Conservation (phyloP, 2,888 invertebrate genomes). For the Ornithoptera alexandrae region DNA sequence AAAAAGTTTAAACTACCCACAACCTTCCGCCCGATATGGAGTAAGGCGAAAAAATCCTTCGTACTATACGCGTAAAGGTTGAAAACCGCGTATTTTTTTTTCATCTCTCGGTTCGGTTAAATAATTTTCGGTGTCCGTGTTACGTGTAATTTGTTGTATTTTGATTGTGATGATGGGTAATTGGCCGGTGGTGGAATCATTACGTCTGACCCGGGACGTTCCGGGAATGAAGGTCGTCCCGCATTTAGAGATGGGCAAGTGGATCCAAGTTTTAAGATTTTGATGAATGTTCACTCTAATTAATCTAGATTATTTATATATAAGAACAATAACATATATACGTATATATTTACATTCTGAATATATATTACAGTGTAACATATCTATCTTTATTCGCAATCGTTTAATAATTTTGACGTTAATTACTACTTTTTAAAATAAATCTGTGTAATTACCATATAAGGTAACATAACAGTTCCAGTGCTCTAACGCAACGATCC, state of each 20-base stretch:
- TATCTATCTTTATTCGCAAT: no score
- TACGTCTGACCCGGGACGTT: conserved; percentile 58
- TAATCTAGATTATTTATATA: no score
- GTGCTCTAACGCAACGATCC: no score
- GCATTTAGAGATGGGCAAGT: conserved; percentile 24
- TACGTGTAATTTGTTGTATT: conserved; percentile 67
- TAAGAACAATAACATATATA: no score
- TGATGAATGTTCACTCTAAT: no score
- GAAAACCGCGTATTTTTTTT: conserved; percentile 14
- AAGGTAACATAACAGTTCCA: no score
- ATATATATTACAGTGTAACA: no score
- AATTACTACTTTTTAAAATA: no score
- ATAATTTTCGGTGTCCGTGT: conserved; percentile 22
- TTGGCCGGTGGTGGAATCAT: conserved; percentile 60
- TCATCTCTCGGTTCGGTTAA: background rate
- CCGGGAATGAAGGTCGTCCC: conserved; percentile 58
- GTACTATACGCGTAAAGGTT: conserved; percentile 14
- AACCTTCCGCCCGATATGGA: conserved; percentile 8
- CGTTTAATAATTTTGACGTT: no score
- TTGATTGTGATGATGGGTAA: conserved; percentile 71
- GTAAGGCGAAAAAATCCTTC: conserved; percentile 3
- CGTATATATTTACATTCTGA: no score
- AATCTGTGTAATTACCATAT: no score
- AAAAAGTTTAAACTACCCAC: conserved; percentile 10
- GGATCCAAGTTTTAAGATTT: background rate